Base-by-base conservation (phyloP, 1,140 invertebrate species). In the Drosophila bipectinata region DNA sequence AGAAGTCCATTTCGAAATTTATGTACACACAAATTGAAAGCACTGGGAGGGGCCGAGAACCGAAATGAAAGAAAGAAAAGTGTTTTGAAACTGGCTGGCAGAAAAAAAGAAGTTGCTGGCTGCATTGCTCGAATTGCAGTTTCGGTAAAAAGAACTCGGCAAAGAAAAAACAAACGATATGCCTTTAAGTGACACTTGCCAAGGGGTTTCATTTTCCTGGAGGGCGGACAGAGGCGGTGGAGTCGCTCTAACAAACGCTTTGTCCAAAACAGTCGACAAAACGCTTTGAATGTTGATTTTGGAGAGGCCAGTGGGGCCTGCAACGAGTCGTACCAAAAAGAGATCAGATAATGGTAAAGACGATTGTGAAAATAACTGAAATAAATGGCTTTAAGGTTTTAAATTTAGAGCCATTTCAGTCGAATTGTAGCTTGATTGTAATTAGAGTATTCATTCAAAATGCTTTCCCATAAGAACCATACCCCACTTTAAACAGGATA, bases 1-100 rank as follows among this genome's bases (percentile, higher is more conserved):
- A 87, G 78, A 87, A 87, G 82, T 87, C 83, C 83, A 87, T 87
- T 87, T 77, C 79, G 79, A 83, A 88, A 88, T 87, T 87, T 87
- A 87, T 87, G 79, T 87, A 83, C 83, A 87, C 83, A 87, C 84
- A 87, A 87, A 88, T 88, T 87, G 83, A 83, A 87, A 88, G 67
- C 72, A 72, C 67, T 41, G 61, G 47, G 34, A 62, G 60, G 51
- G 57, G 41, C 44, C 34, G 58, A 49, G 51, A 39, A 41, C 62
- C 52, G 12, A 41, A 53, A 52, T 34, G 30, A 52, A 62, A 41
- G 49, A 61, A 52, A 64, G 62, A 63, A 73, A 60, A 74, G 66
- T 56, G 54, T 75, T 54, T 72, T 68, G 51, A 32, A 32, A 34
- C 49, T 49, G 18, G 72, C 52, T 51, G 26, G 26, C 26, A 47